Percentiles rank a stretch among this genome's conserved stretches.
These are phyloP conservation scores for Spermophilus dauricus DNA, from an alignment of 2,113 vertebrate genomes.

Conservation along the genomic window DNA sequence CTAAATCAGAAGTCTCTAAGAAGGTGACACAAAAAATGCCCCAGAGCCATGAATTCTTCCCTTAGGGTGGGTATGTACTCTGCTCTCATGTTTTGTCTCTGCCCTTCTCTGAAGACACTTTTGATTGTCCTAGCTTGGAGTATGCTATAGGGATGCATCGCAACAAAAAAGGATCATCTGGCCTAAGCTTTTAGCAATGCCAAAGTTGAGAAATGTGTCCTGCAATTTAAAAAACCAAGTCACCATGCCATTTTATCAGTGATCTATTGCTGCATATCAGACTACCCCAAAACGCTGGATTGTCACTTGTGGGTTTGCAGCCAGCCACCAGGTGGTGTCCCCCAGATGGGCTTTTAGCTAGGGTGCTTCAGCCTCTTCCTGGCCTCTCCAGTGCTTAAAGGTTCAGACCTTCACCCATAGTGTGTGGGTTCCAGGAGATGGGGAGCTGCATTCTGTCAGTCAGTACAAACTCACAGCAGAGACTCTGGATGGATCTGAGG, in stretches of 20 bases:
- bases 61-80: neutral
- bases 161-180: neutral
- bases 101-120: neutral
- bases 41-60: no score
- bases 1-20: neutral
- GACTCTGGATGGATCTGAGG: neutral
- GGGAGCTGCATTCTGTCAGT: neutral
- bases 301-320: neutral
- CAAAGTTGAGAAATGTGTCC: accelerated
- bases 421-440: neutral
- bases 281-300: neutral
- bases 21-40: neutral
- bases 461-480: neutral
- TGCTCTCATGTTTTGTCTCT: no score
- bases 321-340: neutral
- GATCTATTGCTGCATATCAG: neutral
- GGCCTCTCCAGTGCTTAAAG: neutral
- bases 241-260: neutral
- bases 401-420: neutral
- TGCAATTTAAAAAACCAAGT: neutral
- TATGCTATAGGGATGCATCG: no score
- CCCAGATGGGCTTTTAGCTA: accelerated
- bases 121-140: neutral
- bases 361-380: neutral
- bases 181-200: neutral